Percentiles rank a stretch among this genome's conserved stretches.
Evolutionary conservation across 2,888 invertebrate genomes (phyloP).

Genomic region (Nomada ferruginata): DNA sequence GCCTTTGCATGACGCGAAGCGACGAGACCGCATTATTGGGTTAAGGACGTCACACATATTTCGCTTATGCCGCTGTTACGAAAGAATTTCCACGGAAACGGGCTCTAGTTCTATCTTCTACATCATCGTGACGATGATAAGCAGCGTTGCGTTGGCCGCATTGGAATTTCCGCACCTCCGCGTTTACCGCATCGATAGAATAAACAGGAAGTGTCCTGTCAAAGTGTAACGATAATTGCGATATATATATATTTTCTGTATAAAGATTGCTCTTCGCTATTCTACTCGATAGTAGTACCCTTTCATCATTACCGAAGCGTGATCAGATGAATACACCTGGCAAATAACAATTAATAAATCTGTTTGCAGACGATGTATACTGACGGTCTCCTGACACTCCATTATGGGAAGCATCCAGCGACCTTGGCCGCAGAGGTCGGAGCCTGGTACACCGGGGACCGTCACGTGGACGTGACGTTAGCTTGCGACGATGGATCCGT

Average conservation of each 20-base stretch:
- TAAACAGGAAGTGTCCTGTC: too few relatives aligned
- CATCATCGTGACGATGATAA: background rate
- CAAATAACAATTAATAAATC: background rate
- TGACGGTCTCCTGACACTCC: slow-evolving; percentile 91
- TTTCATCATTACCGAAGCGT: background rate
- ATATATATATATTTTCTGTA: too few relatives aligned
- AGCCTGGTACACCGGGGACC: slow-evolving; percentile 94
- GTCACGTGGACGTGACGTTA: slow-evolving; percentile 94
- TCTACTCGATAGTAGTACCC: background rate
- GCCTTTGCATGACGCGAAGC: slow-evolving; percentile 57
- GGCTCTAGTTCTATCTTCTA: background rate
- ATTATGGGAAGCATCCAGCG: slow-evolving; percentile 97
- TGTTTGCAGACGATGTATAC: slow-evolving; percentile 85
- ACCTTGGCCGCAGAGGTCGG: slow-evolving; percentile 96
- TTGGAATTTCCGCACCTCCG: too few relatives aligned
- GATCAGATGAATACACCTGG: background rate
- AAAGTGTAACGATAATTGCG: too few relatives aligned
- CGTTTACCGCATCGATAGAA: too few relatives aligned
- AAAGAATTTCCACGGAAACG: slow-evolving; percentile 46
- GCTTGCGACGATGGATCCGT: slow-evolving; percentile 94
- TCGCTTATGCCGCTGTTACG: slow-evolving; percentile 44
- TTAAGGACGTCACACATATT: slow-evolving; percentile 64
- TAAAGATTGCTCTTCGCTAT: too few relatives aligned
- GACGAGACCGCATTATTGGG: slow-evolving; percentile 57
- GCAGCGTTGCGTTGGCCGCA: too few relatives aligned